Evolutionary conservation across 2,888 invertebrate genomes (phyloP), one percentile per base, ranked within the genome.

Genomic region (Chloromyia formosa): DNA sequence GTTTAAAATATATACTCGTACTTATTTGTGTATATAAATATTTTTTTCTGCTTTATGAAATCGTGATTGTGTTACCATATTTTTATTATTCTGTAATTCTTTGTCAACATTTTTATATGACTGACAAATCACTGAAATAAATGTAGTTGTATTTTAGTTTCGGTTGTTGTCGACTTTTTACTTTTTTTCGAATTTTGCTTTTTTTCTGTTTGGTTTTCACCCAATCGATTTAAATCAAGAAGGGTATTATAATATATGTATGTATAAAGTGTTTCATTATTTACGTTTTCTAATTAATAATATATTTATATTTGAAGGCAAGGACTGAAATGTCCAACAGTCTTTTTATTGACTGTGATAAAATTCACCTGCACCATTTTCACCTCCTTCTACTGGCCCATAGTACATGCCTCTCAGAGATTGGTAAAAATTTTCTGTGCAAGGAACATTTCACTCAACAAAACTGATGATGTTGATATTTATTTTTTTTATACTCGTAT

Each of bases 271-370:
- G 7, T 35, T 2, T 35, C 18, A 40, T 62, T 62, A 10, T 23
- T 49, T 49, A 53, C 18, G 23, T 62, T 61, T 60, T 58, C 45
- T 62, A 27, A 61, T 62, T 45, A 27, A 27, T 61, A 61, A 35
- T 74, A 62, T 56, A 42, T 73, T 61, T 56, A 56, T 62, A 20
- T 10, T 58, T 54, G 64, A 77, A 77, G 76, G 75, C 85, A 85
- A 84, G 85, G 85, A 85, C 85, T 84, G 83, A 83, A 83, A 82
- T 84, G 82, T 85, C 84, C 85, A 85, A 85, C 84, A 84, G 83
- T 81, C 81, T 76, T 23, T 18, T 27, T 9, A 68, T 71, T 35
- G 75, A 76, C 75, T 78, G 75, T 77, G 76, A 76, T 77, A 23
- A 42, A 23, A 56, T 75, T 77, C 76, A 64, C 75, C 75, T 77